Base-by-base conservation (phyloP, 1,140 invertebrate genomes). In the Neodiprion lecontei region DNA sequence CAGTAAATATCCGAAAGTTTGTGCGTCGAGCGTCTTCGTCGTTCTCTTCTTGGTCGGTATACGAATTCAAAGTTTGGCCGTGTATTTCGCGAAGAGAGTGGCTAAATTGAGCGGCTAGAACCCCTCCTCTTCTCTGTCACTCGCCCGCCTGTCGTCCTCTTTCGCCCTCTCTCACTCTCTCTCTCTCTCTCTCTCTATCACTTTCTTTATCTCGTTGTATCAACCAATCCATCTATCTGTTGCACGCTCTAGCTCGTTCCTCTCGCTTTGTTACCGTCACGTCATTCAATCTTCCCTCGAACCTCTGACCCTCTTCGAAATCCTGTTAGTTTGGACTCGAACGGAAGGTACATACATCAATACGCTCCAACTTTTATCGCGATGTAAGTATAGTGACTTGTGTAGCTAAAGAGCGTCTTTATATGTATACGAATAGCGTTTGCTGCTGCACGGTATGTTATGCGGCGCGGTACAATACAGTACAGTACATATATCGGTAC, bases 241-340 rank as follows among this genome's bases (percentile, higher is more conserved):
- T 61, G 11, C 53, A 14, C 11, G 11, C 53, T 61, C 11, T 12
- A 40, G 28, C 28, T 61, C n/a, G 53, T 61, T 61, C 9, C n/a
- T 17, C n/a, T 61, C 53, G 53, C 53, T 61, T 61, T 61, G 53
- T 61, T 61, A 61, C 53, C 53, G 53, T 12, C 53, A 61, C 53
- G 53, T 61, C 53, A 61, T 61, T 61, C 53, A 61, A 61, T 61
- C 53, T 61, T 61, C 11, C 53, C n/a, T 61, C 53, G 53, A 61
- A 61, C 53, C 53, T 17, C n/a, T 17, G 53, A 61, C 53, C 11
- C 53, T 61, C 53, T 61, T 40, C 53, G 53, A 9, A 61, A 5
- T 61, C 53, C 53, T 61, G 28, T 40, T 40, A 40, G 28, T 40
- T 40, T 40, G 28, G 28, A 40, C 28, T 40, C 28, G 28, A 40